These are phyloP conservation scores for Drosophila kuntzei DNA, from an alignment of 2,888 invertebrate genomes.

Conservation along the genomic window DNA sequence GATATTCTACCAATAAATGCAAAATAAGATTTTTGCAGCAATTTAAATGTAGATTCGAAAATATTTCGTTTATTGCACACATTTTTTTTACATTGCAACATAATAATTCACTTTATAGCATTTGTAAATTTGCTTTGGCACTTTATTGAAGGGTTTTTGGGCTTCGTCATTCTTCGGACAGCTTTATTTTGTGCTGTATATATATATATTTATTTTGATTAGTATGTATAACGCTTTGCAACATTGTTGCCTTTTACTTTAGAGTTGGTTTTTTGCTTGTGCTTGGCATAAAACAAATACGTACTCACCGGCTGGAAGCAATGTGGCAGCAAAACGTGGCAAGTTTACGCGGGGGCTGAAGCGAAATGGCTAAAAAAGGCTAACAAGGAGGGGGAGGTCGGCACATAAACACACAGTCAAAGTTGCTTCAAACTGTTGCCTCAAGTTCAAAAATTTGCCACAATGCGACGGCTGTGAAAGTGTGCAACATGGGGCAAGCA, in stretches of 20 bases:
- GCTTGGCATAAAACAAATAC: constrained; percentile 46
- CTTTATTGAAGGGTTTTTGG: constrained; percentile 18
- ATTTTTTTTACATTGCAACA: neutral
- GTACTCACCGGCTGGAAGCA: constrained; percentile 8
- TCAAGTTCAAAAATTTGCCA: constrained; percentile 40
- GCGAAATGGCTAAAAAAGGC: constrained; percentile 18
- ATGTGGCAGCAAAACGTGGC: constrained; percentile 39
- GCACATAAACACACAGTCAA: constrained; percentile 32
- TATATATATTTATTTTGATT: constrained; percentile 34
- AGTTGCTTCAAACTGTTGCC: constrained; percentile 47
- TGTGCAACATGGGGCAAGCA: constrained; percentile 11
- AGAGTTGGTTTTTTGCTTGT: constrained; percentile 27
- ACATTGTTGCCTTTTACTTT: constrained; percentile 22
- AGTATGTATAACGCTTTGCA: constrained; percentile 38
- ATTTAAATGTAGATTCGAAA: neutral
- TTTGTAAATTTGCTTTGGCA: neutral
- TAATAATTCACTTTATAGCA: neutral
- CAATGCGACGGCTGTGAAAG: constrained; percentile 38
- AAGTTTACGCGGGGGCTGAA: constrained; percentile 36
- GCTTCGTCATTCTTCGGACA: constrained; percentile 6
- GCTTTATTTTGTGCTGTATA: neutral
- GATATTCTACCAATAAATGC: neutral
- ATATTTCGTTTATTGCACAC: neutral
- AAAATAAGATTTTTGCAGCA: neutral
- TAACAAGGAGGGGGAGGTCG: constrained; percentile 1